A percentile compares a stretch with the other conserved stretches of the same genome.
Conservation (phyloP, 2,888 invertebrate genomes). For the Hirtodrosophila duncani region DNA sequence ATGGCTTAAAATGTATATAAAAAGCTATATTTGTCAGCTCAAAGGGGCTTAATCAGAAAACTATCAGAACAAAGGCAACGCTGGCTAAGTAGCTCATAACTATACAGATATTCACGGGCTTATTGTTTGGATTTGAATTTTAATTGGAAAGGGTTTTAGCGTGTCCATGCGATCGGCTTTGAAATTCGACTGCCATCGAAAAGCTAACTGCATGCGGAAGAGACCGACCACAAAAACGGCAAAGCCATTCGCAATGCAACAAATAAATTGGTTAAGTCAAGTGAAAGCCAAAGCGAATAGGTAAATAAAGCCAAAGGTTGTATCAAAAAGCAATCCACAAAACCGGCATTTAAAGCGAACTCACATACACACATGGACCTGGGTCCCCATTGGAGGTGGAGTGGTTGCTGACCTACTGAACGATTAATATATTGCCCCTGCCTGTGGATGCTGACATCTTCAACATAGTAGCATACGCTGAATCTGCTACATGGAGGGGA, state of each 20-base stretch:
- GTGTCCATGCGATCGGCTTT: slow-evolving; percentile 21
- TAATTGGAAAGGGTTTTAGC: slow-evolving; percentile 1
- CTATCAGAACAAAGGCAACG: too few species aligned
- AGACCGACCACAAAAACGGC: slow-evolving; percentile 33
- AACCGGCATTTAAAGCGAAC: slow-evolving; percentile 44
- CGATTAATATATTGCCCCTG: slow-evolving; percentile 41
- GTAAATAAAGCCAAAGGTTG: slow-evolving; percentile 13
- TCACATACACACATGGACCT: slow-evolving; percentile 3
- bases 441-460: slow-evolving; percentile 35
- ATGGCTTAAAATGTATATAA: too few species aligned
- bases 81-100: too few species aligned
- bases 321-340: slow-evolving; percentile 55
- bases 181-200: slow-evolving; percentile 15
- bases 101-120: too few species aligned
- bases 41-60: too few species aligned
- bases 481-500: slow-evolving; percentile 41
- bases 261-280: slow-evolving; percentile 25
- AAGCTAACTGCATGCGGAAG: slow-evolving; percentile 33
- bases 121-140: too few species aligned
- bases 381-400: slow-evolving; percentile 2
- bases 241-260: slow-evolving; percentile 18
- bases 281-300: slow-evolving; percentile 28
- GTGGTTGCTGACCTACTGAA: slow-evolving; percentile 73
- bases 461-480: slow-evolving; percentile 39
- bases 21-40: too few species aligned